Base-by-base conservation (phyloP, 2,797 vertebrate genomes). In the Chelon labrosus region DNA sequence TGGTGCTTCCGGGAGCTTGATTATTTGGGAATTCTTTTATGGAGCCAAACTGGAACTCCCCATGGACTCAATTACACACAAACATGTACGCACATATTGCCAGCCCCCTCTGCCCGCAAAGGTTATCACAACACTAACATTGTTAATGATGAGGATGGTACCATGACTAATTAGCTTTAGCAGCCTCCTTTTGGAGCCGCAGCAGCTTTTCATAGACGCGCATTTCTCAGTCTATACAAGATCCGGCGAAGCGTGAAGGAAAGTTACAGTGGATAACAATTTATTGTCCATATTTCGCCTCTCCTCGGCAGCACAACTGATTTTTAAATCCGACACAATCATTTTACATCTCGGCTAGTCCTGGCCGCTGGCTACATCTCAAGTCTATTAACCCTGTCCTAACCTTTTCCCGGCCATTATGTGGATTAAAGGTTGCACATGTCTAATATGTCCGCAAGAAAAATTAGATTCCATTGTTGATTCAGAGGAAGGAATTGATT, bases 61-160 rank as follows among this genome's bases (percentile, higher is more conserved):
- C 54, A 25, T 17, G 65, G 84, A 84, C 63, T 70, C 77, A 91
- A 90, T 92, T 88, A 93, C 85, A 77, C 49, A 53, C 14, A 70
- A 22, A 53, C 51, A 53, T 12, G 31, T 5, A 7, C 65, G 53
- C 71, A 60, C 62, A 47, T 17, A 51, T 47, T 64, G 3, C 20
- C 20, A 55, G 42, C 53, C 44, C 25, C 37, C 27, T 37, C 49
- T 31, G 46, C 25, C 54, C 51, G 63, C 51, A 53, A 65, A 84
- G 83, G 80, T 85, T 81, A 85, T 80, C 73, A 53, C 65, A 68
- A 58, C 59, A 55, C 73, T 52, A 74, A 68, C 41, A 35, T 14
- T 46, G 14, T 20, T 74, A 62, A 82, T 83, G 64, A 87, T 79
- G 78, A 73, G 56, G 53, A 55, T 50, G 70, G 68, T 71, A 41